Evolutionary conservation across 1,140 invertebrate genomes (phyloP).

Genomic region (Drosophila miranda): DNA sequence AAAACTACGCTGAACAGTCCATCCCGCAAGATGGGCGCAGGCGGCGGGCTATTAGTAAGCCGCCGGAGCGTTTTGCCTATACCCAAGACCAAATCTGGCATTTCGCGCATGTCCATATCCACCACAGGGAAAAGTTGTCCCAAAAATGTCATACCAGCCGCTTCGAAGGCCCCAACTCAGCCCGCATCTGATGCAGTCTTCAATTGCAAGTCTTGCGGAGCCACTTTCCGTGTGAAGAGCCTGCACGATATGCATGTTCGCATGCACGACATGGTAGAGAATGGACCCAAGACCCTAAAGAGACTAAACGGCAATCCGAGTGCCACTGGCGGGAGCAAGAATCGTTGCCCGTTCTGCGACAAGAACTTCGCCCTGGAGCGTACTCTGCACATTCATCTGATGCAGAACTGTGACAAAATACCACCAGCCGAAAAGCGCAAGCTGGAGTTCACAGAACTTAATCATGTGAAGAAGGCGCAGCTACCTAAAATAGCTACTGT

Average conservation of each 20-base stretch:
- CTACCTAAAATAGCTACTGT: slow-evolving; percentile 47
- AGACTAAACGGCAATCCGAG: slow-evolving; percentile 10
- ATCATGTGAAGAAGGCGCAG: slow-evolving; percentile 71
- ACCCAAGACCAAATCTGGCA: not conserved
- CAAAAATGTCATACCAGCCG: not conserved
- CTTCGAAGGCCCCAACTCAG: not conserved
- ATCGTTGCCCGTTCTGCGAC: slow-evolving; percentile 72
- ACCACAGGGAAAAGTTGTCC: not conserved
- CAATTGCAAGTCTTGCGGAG: slow-evolving; percentile 50
- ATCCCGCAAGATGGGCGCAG: slow-evolving; percentile 57
- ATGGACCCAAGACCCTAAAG: slow-evolving; percentile 30
- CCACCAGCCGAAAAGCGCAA: slow-evolving; percentile 73
- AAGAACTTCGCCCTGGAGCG: slow-evolving; percentile 72
- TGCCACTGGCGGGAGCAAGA: slow-evolving; percentile 5
- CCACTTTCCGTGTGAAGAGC: slow-evolving; percentile 43
- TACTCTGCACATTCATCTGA: slow-evolving; percentile 71
- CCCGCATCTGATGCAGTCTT: not conserved
- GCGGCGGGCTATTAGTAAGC: not conserved
- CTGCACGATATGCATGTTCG: slow-evolving; percentile 56
- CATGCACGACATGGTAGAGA: slow-evolving; percentile 39
- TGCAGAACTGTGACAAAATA: slow-evolving; percentile 75
- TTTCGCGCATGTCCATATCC: not conserved
- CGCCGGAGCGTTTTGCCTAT: slow-evolving; percentile 55
- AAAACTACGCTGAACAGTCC: slow-evolving; percentile 77
- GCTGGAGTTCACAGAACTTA: slow-evolving; percentile 66